Evolutionary conservation across 2,113 vertebrate genomes (phyloP), one percentile per base, ranked within the genome.

Genomic region (Cariama cristata): DNA sequence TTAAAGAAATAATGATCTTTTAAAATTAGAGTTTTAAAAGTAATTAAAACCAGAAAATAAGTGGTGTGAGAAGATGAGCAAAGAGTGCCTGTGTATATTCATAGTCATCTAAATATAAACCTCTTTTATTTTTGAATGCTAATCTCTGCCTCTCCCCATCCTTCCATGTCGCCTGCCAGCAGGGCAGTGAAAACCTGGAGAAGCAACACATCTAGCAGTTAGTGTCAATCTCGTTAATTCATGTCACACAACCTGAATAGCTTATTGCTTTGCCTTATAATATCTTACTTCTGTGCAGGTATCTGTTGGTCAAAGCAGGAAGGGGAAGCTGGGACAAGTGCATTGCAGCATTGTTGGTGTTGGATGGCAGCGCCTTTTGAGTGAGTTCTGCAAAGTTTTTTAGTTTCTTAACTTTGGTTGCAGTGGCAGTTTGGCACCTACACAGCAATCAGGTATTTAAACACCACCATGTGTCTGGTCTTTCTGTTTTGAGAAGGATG

Each of bases 1-100:
- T 94, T 79, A 11, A 75, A 91, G 66, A 86, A 90, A 77, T 81
- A 81, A 92, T 68, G 20, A 14, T 23, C 23, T 72, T 74, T 49
- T 45, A 19, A 88, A 96, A 82, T 6, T 3, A 92, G 88, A 47
- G 79, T 1, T 60, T 92, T 88, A 7, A 9, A 84, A 67, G 86
- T 79, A 45, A 86, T 88, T 95, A 64, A 83, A 66, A 27, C 6
- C 16, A 77, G 60, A 88, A 90, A 90, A 49, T 14, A 58, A 72
- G 42, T 0, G 1, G 38, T 66, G 32, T 55, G 72, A 71, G 59
- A 83, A 69, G 73, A 28, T 44, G 76, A 84, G 44, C 18, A 59
- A 75, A 69, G 73, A 84, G 53, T 35, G 85, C 30, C 21, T 87
- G 62, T 45, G 24, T 16, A 2, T 62, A 19, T 72, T 75, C 23